A percentile compares a stretch with the other conserved stretches of the same genome.
Conservation (phyloP, 2,113 vertebrate species). For the Trematomus loennbergii region DNA sequence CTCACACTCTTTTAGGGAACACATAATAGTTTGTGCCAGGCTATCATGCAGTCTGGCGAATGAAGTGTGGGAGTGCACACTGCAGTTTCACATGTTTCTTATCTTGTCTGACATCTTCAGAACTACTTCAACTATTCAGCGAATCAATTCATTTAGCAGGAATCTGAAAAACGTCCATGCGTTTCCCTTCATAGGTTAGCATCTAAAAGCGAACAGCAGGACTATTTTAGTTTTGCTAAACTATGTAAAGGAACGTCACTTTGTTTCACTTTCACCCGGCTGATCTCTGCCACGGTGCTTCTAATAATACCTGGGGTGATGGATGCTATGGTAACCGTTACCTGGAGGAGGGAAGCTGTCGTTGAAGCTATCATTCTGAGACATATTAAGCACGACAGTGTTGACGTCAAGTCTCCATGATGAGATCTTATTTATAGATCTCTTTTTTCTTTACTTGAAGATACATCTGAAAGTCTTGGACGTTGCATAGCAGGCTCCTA, state of each 20-base stretch:
- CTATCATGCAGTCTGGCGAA: not conserved
- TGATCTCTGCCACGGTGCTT: conserved; percentile 57
- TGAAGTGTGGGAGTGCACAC: not conserved
- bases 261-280: conserved; percentile 17
- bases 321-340: conserved; percentile 81
- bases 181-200: not conserved
- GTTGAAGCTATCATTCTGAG: conserved; percentile 28
- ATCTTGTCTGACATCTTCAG: conserved; percentile 15
- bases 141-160: not conserved
- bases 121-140: not conserved
- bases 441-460: not conserved
- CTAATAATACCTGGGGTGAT: conserved; percentile 76
- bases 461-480: not conserved
- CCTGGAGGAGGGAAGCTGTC: conserved; percentile 63
- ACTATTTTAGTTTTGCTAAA: not conserved
- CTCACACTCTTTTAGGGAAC: not conserved
- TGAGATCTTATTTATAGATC: conserved; percentile 39
- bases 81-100: not conserved
- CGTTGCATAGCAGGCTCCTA: not conserved
- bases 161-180: not conserved
- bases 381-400: conserved; percentile 50
- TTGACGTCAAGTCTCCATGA: conserved; percentile 55
- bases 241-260: conserved; percentile 18
- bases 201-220: not conserved
- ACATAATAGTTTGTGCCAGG: not conserved